These are phyloP conservation scores for Eidolon helvum DNA, from an alignment of 2,113 vertebrate species.

Conservation along the genomic window DNA sequence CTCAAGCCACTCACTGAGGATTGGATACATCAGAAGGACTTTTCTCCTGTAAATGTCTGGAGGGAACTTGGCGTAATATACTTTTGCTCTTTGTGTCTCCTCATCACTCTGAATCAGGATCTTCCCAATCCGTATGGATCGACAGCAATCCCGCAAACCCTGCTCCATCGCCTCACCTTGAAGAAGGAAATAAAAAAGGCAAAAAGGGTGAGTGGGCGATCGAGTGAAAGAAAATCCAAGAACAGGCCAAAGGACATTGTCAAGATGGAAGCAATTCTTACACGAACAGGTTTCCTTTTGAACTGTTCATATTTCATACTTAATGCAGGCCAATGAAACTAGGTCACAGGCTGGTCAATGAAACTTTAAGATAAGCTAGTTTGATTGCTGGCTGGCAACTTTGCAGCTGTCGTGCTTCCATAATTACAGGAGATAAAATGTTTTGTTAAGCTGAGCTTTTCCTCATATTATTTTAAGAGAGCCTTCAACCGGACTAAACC, in stretches of 20 bases:
- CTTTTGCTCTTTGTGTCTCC: slow-evolving; percentile 97
- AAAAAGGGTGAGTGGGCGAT: background rate
- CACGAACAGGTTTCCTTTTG: background rate
- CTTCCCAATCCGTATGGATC: slow-evolving; percentile 97
- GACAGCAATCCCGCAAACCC: slow-evolving; percentile 96
- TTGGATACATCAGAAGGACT: slow-evolving; percentile 98
- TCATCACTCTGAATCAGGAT: slow-evolving; percentile 99
- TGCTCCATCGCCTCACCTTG: slow-evolving; percentile 98
- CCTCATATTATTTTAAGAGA: slow-evolving; percentile 46
- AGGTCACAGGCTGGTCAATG: background rate
- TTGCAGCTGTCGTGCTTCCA: background rate
- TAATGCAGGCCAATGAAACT: background rate
- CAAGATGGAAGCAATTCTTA: slow-evolving; percentile 5
- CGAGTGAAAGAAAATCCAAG: background rate
- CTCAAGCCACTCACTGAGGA: slow-evolving; percentile 91
- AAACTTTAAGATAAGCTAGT: background rate
- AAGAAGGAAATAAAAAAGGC: slow-evolving; percentile 6
- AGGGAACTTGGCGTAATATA: slow-evolving; percentile 98
- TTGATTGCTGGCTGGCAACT: background rate
- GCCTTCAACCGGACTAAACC: background rate
- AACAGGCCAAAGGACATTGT: background rate
- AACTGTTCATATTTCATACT: slow-evolving; percentile 36
- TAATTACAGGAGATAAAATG: background rate
- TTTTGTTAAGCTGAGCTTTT: slow-evolving; percentile 21
- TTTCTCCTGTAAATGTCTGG: slow-evolving; percentile 97